Conservation (phyloP, 2,113 vertebrate genomes). For the Alethe diademata region DNA sequence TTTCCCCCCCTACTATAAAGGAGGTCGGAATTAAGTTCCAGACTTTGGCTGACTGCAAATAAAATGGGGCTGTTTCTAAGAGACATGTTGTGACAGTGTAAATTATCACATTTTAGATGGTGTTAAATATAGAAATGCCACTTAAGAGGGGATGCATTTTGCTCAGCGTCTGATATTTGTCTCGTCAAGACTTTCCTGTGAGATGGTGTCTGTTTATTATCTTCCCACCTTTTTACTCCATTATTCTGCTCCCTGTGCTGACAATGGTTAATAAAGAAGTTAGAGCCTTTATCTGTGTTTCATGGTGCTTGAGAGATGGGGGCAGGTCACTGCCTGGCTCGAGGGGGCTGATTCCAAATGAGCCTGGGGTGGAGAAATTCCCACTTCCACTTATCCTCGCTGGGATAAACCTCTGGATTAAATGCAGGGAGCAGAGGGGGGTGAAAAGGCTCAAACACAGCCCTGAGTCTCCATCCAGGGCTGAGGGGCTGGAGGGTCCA, state of each 20-base stretch:
- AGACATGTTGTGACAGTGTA: conserved; percentile 55
- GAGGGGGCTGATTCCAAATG: not conserved
- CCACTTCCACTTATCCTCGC: not conserved
- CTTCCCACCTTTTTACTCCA: not conserved
- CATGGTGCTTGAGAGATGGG: not conserved
- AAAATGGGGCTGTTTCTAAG: conserved; percentile 40
- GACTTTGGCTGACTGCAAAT: conserved; percentile 30
- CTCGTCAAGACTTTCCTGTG: not conserved
- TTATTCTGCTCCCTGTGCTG: not conserved
- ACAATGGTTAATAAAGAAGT: not conserved
- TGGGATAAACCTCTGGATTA: not conserved
- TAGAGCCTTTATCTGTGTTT: not conserved
- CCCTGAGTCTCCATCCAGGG: not conserved
- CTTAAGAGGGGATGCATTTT: conserved; percentile 46
- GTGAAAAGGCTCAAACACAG: not conserved
- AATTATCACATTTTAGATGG: conserved; percentile 46
- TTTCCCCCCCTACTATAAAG: not conserved
- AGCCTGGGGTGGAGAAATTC: not conserved
- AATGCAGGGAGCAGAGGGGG: not conserved
- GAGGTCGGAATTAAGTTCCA: conserved; percentile 26
- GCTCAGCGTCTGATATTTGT: not conserved
- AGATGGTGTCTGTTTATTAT: conserved; percentile 39
- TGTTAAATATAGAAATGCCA: conserved; percentile 48
- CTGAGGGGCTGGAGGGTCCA: not conserved
- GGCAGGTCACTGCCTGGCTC: not conserved